Evolutionary conservation across 37 sponge, comb jelly and placozoan genomes (phyloP), one percentile per base, ranked within the genome.

Genomic region (Tethya wilhelma): DNA sequence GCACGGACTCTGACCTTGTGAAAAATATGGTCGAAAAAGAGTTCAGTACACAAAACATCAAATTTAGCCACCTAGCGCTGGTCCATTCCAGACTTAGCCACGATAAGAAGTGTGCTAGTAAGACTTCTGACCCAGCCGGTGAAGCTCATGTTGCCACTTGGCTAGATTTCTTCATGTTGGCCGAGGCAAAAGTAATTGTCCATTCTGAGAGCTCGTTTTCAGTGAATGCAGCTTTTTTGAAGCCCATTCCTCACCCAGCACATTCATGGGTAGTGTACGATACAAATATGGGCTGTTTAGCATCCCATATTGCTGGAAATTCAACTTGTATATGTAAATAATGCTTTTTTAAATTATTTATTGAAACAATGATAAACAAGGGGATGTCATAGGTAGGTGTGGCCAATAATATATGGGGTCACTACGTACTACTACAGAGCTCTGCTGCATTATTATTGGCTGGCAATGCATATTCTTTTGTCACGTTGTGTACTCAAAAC

Each of bases 131-230:
- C 53, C 14, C 14, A 49, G 9, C 9, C 14, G 53, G 14, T 72
- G 49, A 72, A 12, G 30, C 26, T 6, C 46, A 73, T 0, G 0
- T 56, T 0, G 31, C 74, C 17, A 38, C 31, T 23, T 73, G 74
- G 74, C 11, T 73, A 1, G 74, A 73, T 36, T 73, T 56, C 38
- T 55, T 56, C 37, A 26, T 73, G 25, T 53, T 73, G 22, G 74
- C 37, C 14, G 36, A 56, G 3, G 57, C 74, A 1, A 14, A 73
- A 14, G 31, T 73, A 8, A 31, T 73, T 25, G 74, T 73, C 4
- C 74, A 56, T 6, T 55, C 56, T 14, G 49, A 53, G 17, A 73
- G 74, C 58, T 49, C 74, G 14, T 73, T 43, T 73, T 19, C 74
- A 23, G 38, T 26, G 17, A 73, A 49, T 56, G 74, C 74, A 29